These are phyloP conservation scores for Thera obeliscata DNA, from an alignment of 2,888 invertebrate genomes.

Conservation along the genomic window DNA sequence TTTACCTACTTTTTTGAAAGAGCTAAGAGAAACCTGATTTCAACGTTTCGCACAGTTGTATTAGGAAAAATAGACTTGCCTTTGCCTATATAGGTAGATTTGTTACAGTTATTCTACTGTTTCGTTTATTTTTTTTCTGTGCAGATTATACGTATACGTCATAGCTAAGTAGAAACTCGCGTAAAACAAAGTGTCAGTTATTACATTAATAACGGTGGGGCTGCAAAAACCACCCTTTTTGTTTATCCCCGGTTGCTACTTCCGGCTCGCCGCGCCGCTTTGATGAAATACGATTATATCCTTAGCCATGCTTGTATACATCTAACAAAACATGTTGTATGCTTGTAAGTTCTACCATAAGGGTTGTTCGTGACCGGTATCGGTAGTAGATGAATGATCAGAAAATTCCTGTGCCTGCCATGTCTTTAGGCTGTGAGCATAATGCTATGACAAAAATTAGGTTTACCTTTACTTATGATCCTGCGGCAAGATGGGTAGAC, in stretches of 20 bases:
- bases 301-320: constrained; percentile 14
- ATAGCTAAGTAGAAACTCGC: constrained; percentile 71
- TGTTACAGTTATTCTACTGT: constrained; percentile 10
- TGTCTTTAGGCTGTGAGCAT: neutral
- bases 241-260: constrained; percentile 66
- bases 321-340: constrained; percentile 8
- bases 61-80: neutral
- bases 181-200: constrained; percentile 83
- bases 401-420: no score
- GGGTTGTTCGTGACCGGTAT: neutral
- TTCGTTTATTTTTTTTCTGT: constrained; percentile 12
- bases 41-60: neutral
- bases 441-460: no score
- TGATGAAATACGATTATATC: constrained; percentile 53
- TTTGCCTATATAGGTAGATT: neutral
- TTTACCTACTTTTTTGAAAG: neutral
- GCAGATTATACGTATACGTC: constrained; percentile 46
- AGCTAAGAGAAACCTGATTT: neutral
- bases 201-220: constrained; percentile 80
- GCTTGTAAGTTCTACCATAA: constrained; percentile 7
- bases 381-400: neutral
- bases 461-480: no score
- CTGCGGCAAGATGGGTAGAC: no score
- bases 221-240: constrained; percentile 65
- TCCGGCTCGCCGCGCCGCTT: constrained; percentile 53